Conservation (phyloP, 2,888 invertebrate genomes). For the Entomobrya multifasciata region DNA sequence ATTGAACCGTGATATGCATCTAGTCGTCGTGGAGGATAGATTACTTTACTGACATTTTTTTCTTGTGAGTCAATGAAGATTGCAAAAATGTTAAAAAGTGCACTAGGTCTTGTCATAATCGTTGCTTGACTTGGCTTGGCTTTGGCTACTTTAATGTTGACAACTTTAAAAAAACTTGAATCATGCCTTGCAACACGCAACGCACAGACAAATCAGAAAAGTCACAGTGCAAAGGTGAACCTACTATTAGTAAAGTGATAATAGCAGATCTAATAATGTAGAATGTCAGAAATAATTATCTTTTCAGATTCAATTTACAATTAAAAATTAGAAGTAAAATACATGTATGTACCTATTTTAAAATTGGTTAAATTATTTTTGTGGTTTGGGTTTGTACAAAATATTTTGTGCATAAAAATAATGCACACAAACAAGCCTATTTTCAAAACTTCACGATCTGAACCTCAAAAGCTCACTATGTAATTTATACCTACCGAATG, state of each 20-base stretch:
- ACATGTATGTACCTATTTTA: no score
- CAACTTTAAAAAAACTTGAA: no score
- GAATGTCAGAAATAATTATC: no score
- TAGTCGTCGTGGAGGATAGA: conserved; percentile 2
- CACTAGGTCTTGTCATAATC: background rate
- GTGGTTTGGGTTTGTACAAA: background rate
- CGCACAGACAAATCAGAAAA: no score
- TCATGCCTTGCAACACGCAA: no score
- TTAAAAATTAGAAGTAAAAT: conserved; percentile 14
- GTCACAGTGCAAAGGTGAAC: background rate
- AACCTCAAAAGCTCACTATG: no score
- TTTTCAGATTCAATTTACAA: conserved; percentile 25
- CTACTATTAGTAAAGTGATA: no score
- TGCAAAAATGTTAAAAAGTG: background rate
- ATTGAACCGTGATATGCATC: conserved; percentile 34
- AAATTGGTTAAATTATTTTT: background rate
- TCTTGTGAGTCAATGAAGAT: background rate
- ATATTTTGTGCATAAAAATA: conserved; percentile 10
- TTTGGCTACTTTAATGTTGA: no score
- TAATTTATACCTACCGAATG: background rate
- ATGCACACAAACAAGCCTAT: no score
- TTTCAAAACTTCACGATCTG: no score
- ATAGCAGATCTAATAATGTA: no score
- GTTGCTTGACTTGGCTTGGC: no score
- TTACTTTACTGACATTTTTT: conserved; percentile 6